Evolutionary conservation across 2,888 invertebrate genomes (phyloP).

Genomic region (Hetaerina titia): DNA sequence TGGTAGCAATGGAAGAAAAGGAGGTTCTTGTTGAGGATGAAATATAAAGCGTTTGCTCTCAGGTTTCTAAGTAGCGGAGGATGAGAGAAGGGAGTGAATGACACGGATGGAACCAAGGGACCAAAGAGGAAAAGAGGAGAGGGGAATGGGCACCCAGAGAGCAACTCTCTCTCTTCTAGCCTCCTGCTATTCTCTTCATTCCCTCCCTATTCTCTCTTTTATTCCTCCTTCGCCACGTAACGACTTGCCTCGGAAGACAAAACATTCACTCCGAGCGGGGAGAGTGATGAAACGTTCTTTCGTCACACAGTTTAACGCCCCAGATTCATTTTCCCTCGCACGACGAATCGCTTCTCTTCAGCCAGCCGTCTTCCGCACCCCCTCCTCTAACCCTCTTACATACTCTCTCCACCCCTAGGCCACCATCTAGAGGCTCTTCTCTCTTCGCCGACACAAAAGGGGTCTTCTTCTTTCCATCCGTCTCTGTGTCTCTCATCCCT

Average conservation of each 20-base stretch:
- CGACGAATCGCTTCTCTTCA: neutral
- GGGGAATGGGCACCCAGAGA: too few relatives aligned
- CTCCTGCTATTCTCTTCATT: too few relatives aligned
- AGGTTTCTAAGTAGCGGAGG: too few relatives aligned
- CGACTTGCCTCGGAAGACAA: neutral
- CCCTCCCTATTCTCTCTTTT: neutral
- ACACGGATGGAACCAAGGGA: neutral
- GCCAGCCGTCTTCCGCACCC: neutral
- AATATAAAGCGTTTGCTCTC: too few relatives aligned
- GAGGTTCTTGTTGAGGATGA: too few relatives aligned
- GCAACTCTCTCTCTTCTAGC: too few relatives aligned
- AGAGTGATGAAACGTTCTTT: neutral
- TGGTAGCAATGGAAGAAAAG: too few relatives aligned
- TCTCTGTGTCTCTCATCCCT: neutral
- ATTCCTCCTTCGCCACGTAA: neutral
- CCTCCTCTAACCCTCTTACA: neutral
- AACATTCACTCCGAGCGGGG: neutral
- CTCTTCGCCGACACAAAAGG: too few relatives aligned
- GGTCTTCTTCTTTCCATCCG: neutral
- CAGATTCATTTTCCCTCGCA: neutral
- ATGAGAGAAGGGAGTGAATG: neutral
- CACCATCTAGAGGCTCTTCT: too few relatives aligned
- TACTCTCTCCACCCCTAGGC: too few relatives aligned
- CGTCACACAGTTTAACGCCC: neutral
- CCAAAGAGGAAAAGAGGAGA: too few relatives aligned